These are phyloP conservation scores for Columba guinea DNA, from an alignment of 2,797 vertebrate genomes.

Conservation along the genomic window DNA sequence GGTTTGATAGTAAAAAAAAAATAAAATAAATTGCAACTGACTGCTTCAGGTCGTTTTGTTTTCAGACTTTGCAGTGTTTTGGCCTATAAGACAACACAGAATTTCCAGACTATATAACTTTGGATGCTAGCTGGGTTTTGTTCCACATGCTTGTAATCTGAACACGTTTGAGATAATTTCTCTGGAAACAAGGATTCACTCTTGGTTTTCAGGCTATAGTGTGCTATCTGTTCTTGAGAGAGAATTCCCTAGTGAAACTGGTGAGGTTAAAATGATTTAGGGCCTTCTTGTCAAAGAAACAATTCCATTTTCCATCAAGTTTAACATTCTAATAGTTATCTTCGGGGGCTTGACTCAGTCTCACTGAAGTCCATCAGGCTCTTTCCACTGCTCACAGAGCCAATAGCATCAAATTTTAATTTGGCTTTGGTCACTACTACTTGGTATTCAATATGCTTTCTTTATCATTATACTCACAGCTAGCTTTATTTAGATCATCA, in stretches of 20 bases:
- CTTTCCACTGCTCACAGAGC: constrained; percentile 33
- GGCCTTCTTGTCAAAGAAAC: neutral
- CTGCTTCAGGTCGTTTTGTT: neutral
- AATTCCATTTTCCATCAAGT: neutral
- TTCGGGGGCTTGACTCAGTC: neutral
- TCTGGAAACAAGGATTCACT: constrained; percentile 30
- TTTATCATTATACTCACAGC: neutral
- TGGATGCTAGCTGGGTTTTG: constrained; percentile 5
- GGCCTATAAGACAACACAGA: neutral
- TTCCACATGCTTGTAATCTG: neutral
- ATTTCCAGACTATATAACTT: constrained; percentile 10
- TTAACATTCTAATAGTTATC: neutral
- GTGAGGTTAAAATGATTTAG: neutral
- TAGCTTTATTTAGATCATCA: neutral
- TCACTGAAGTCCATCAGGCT: neutral
- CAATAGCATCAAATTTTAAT: constrained; percentile 26
- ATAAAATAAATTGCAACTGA: neutral
- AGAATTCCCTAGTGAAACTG: neutral
- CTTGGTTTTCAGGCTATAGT: neutral
- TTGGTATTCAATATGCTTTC: neutral
- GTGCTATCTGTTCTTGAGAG: neutral
- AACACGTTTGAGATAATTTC: constrained; percentile 21
- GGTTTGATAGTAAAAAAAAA: neutral
- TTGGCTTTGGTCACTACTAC: constrained; percentile 8
- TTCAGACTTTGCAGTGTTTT: neutral